phyloP scores from a whole-genome alignment of 2,797 vertebrate genomes.

The Crocodylus rhombifer region DNA sequence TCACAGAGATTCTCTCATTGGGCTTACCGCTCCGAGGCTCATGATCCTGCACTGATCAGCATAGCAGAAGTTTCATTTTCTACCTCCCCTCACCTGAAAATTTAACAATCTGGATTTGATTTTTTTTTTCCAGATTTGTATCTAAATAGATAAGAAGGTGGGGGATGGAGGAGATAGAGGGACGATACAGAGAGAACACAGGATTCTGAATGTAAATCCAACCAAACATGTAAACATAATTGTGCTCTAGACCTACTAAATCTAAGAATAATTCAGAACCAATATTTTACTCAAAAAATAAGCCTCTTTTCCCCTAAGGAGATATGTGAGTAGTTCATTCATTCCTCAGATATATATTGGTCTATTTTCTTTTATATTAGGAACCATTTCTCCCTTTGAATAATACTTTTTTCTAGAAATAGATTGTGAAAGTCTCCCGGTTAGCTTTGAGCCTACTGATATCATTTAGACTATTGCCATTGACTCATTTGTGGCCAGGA shows the following conservation, averaged over 20 bases:
- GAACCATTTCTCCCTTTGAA: not conserved
- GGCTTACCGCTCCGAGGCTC: not conserved
- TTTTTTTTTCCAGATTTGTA: not conserved
- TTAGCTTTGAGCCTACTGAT: not conserved
- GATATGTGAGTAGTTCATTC: not conserved
- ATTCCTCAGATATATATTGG: not conserved
- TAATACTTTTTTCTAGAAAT: not conserved
- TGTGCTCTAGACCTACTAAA: not conserved
- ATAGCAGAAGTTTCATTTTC: not conserved
- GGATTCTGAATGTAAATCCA: not conserved
- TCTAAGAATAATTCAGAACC: not conserved
- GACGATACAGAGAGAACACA: not conserved
- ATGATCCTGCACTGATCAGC: not conserved
- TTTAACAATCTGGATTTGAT: not conserved
- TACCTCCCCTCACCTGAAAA: not conserved
- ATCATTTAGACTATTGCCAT: not conserved
- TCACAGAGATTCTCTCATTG: not conserved
- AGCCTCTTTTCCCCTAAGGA: not conserved
- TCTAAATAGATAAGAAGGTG: not conserved
- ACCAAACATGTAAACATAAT: not conserved
- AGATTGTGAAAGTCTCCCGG: not conserved
- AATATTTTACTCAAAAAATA: not conserved
- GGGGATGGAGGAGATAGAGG: not conserved
- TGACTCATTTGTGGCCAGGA: not conserved
- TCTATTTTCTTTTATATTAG: not conserved